Base-by-base conservation (phyloP, 2,888 invertebrate genomes). In the Elmis aenea region DNA sequence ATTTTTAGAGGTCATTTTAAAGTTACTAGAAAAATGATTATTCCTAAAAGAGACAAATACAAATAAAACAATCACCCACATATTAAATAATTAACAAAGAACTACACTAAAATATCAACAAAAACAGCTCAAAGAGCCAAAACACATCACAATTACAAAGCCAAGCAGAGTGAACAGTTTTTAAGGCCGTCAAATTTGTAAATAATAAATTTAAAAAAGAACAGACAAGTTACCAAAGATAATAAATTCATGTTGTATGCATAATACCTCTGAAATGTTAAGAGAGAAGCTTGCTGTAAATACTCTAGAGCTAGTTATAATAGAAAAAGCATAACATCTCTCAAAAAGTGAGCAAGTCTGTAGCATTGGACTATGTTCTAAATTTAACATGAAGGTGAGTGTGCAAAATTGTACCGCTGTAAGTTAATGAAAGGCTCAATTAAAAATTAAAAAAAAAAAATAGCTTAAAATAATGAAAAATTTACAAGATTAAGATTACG, bases 331-430 rank as follows among this genome's bases (percentile, higher is more conserved):
- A 39, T 37, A 42, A 42, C 45, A 42, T 42, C 22, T 36, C 29
- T 22, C 28, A 18, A 26, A 36, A 33, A 32, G 27, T 28, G 25
- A 42, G 31, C 26, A 24, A 40, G 23, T 30, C 24, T 33, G 37
- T 18, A 36, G 37, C 25, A 33, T 39, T 28, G 11, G 18, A 32
- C 25, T 16, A 14, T 15, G 35, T 42, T 41, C 47, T 45, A 47
- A 40, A 47, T 47, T 47, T 45, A 42, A 34, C 40, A 29, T 11
- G 38, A 42, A 42, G 43, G 43, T 43, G 43, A 39, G 36, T 24
- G 28, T 36, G 39, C 39, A 36, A 34, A 43, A 30, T 39, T 35
- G 18, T 18, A 18, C 8, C 8, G 18, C 18, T 6, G 24, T 10
- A 5, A 24, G 5, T 9, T 10, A n/a, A 8, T 9, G 9, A 10